Percentiles rank a stretch among this genome's conserved stretches.
phyloP scores from a whole-genome alignment of 2,888 invertebrate species.

The Campoplex nolae region DNA sequence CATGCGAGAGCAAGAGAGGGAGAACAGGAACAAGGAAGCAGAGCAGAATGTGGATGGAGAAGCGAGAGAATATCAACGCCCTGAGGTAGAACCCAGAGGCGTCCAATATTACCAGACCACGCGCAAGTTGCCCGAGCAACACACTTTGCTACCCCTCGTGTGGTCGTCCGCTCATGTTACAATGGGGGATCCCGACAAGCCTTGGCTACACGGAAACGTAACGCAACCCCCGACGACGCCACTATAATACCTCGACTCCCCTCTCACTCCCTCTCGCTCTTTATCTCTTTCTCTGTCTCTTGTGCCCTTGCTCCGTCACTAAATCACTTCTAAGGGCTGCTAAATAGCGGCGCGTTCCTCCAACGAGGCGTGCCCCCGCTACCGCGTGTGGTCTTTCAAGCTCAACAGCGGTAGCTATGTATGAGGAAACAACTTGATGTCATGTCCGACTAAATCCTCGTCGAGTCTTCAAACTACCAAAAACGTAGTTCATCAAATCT shows the following conservation, averaged over 20 bases:
- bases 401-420: slow-evolving; percentile 54
- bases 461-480: not conserved
- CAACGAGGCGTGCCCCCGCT: slow-evolving; percentile 75
- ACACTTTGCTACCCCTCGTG: slow-evolving; percentile 71
- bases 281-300: slow-evolving; percentile 5
- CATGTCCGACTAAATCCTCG: slow-evolving; percentile 54
- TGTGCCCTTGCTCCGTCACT: slow-evolving; percentile 72
- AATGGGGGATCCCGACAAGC: slow-evolving; percentile 73
- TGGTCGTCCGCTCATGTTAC: slow-evolving; percentile 65
- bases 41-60: not conserved
- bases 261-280: slow-evolving; percentile 59
- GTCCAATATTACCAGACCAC: slow-evolving; percentile 46
- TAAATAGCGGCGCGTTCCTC: slow-evolving; percentile 79
- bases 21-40: slow-evolving; percentile 40
- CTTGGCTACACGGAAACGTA: slow-evolving; percentile 68
- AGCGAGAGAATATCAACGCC: slow-evolving; percentile 56
- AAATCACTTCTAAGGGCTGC: slow-evolving; percentile 84
- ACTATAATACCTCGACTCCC: slow-evolving; percentile 62
- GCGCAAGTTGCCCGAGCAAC: slow-evolving; percentile 50
- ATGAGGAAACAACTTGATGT: slow-evolving; percentile 55
- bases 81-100: slow-evolving; percentile 40
- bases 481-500: not conserved
- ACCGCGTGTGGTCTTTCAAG: slow-evolving; percentile 71
- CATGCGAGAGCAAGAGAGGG: slow-evolving; percentile 23
- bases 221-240: slow-evolving; percentile 58